Evolutionary conservation across 2,888 invertebrate genomes (phyloP).

Genomic region (Tholera decimalis): DNA sequence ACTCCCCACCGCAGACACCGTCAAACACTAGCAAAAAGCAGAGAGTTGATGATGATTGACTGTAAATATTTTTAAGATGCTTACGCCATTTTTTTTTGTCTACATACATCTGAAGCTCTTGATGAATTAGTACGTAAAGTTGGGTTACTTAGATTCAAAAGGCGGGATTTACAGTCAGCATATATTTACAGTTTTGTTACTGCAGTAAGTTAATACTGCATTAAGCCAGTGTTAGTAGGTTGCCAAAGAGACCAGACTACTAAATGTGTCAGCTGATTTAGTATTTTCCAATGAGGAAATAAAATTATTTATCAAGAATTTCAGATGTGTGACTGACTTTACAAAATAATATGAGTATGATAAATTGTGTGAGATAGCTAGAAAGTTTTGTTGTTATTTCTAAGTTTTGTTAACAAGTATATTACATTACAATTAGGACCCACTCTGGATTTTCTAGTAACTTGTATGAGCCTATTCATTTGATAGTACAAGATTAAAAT

Average conservation of each 20-base stretch:
- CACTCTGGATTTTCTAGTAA: background rate
- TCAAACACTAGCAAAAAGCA: slow-evolving; percentile 88
- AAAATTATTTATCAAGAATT: slow-evolving; percentile 6
- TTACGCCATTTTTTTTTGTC: slow-evolving; percentile 19
- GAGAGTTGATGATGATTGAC: slow-evolving; percentile 82
- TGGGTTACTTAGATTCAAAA: too few relatives aligned
- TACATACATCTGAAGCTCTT: slow-evolving; percentile 16
- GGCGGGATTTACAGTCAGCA: too few relatives aligned
- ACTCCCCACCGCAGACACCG: slow-evolving; percentile 86
- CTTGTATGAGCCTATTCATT: background rate
- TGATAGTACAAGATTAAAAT: background rate
- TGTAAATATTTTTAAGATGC: slow-evolving; percentile 35
- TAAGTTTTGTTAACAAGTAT: slow-evolving; percentile 50
- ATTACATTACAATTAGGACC: slow-evolving; percentile 1
- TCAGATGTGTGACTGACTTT: slow-evolving; percentile 20
- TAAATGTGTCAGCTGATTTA: background rate
- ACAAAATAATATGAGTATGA: slow-evolving; percentile 13
- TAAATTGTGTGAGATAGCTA: slow-evolving; percentile 41
- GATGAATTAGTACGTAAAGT: too few relatives aligned
- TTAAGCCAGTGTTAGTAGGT: too few relatives aligned
- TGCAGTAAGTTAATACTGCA: too few relatives aligned
- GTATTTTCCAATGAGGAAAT: background rate
- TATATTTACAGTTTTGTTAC: too few relatives aligned
- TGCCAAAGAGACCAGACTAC: too few relatives aligned
- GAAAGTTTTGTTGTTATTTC: slow-evolving; percentile 43